Percentiles rank a stretch among this genome's conserved stretches.
phyloP scores from a whole-genome alignment of 2,888 invertebrate genomes.

The Mylabris sibirica region DNA sequence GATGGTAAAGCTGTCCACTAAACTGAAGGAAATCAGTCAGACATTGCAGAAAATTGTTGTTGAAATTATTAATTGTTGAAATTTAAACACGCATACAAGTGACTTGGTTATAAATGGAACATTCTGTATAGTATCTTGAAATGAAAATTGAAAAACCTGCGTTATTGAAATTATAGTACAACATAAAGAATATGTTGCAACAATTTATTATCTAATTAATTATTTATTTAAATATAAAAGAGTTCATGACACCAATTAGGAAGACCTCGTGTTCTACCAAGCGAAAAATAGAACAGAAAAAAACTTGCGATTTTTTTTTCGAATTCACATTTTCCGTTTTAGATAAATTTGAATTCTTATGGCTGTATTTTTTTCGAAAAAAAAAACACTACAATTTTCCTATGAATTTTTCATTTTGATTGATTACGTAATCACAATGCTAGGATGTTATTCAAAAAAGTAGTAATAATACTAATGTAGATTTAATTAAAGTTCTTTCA shows the following conservation, averaged over 20 bases:
- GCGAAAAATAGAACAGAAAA: neutral
- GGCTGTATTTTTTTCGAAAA: neutral
- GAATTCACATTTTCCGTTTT: neutral
- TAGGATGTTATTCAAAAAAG: neutral
- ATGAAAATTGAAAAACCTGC: neutral
- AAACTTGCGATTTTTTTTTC: neutral
- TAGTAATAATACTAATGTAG: neutral
- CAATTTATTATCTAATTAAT: neutral
- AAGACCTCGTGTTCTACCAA: neutral
- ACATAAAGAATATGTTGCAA: neutral
- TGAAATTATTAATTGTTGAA: too few species aligned
- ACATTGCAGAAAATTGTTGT: too few species aligned
- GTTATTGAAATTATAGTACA: too few species aligned
- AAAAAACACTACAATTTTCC: neutral
- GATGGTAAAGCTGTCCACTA: too few species aligned
- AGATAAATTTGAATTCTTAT: too few species aligned
- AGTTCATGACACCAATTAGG: conserved; percentile 4
- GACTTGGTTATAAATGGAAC: neutral
- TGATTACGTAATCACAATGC: neutral
- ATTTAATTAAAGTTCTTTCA: neutral
- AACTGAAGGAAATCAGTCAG: too few species aligned
- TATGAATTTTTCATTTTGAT: neutral
- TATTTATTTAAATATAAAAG: neutral
- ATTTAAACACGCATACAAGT: too few species aligned
- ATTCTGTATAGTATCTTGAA: neutral